Percentiles rank a stretch among this genome's conserved stretches.
Conservation (phyloP, 2,113 vertebrate genomes). For the Sitta europaea region DNA sequence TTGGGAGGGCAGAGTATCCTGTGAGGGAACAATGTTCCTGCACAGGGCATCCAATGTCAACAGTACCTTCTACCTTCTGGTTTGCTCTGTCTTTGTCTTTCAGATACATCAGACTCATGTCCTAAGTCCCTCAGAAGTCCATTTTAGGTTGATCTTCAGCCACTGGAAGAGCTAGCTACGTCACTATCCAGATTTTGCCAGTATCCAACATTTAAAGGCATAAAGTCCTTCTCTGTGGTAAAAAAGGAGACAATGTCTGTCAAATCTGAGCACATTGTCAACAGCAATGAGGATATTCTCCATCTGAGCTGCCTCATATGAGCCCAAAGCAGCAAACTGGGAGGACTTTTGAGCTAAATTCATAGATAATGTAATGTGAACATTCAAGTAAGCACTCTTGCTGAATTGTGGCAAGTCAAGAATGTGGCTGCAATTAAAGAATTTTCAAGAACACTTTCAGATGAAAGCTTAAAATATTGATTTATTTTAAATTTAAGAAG, state of each 20-base stretch:
- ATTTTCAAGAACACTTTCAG: background rate
- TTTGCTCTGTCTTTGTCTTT: background rate
- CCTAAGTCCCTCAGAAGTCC: background rate
- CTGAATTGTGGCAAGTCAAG: background rate
- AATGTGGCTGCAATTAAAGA: background rate
- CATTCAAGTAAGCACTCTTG: background rate
- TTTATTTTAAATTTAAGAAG: background rate
- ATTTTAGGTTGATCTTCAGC: background rate
- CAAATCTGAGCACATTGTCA: background rate
- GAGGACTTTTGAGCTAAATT: background rate
- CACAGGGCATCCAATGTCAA: background rate
- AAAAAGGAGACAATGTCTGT: background rate
- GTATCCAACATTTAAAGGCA: background rate
- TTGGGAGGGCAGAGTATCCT: background rate
- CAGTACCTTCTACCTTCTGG: background rate
- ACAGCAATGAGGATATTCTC: background rate
- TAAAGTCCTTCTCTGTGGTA: background rate
- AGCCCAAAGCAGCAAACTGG: background rate
- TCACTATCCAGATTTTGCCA: background rate
- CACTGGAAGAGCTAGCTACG: rapidly evolving
- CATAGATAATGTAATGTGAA: background rate
- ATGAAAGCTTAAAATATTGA: background rate
- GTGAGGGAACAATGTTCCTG: rapidly evolving
- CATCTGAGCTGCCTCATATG: background rate
- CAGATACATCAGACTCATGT: background rate